Evolutionary conservation across 2,113 vertebrate species (phyloP), one percentile per base, ranked within the genome.

Genomic region (Chamaetylas fuelleborni): DNA sequence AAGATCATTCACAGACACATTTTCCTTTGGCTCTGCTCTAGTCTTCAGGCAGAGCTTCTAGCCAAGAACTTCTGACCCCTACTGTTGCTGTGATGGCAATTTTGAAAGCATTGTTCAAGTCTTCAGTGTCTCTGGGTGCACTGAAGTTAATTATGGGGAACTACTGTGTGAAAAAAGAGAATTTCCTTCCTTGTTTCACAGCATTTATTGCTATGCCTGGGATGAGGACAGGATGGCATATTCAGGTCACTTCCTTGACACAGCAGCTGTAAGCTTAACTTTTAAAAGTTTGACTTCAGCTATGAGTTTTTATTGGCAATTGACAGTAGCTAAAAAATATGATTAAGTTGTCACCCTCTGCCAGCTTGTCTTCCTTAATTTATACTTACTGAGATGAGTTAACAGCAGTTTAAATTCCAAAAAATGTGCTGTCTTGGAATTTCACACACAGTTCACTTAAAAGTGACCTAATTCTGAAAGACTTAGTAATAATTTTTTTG

Each of bases 351-450:
- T 96, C 26, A 60, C 61, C 72, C 92, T 91, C 85, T 96, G 61
- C 43, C 62, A 90, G 40, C 67, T 85, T 94, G 88, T 96, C 93
- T 86, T 88, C 74, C 64, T 90, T 93, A 94, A 96, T 95, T 95
- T 96, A 81, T 94, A 47, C 86, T 91, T 92, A 77, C 47, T 62
- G 92, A 86, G 71, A 93, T 81, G 93, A 94, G 88, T 85, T 0
- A 70, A 81, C 81, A 93, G 86, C 70, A 83, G 70, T 91, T 93
- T 81, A 90, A 95, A 94, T 73, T 88, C 8, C 0, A 71, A 58
- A 92, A 91, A 93, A 79, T 50, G 8, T 79, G 40, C 77, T 71
- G 54, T 47, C 78, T 90, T 93, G 88, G 40, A 93, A 54, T 70
- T 79, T 81, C 66, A 22, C 36, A 24, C 29, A 25, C 61, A 36